phyloP scores from a whole-genome alignment of 2,113 vertebrate genomes.

The Uria lomvia region DNA sequence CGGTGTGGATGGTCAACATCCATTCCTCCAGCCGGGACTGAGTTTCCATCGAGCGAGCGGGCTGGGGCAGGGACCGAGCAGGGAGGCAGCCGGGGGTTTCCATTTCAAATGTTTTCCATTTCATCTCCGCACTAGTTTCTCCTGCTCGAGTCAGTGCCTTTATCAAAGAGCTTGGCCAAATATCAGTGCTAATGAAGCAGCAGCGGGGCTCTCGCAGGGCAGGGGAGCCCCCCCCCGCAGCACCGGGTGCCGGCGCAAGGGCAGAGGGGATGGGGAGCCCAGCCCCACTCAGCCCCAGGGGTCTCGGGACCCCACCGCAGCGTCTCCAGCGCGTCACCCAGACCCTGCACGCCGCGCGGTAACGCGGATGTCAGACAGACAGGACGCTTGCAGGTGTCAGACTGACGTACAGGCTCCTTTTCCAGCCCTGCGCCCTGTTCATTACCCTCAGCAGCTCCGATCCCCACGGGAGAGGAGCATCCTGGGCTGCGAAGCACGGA shows the following conservation, averaged over 20 bases:
- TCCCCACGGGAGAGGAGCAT: rapidly evolving
- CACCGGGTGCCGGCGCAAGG: neutral
- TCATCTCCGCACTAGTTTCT: neutral
- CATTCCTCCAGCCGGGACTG: conserved; percentile 76
- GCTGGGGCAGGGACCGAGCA: neutral
- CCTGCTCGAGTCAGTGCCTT: neutral
- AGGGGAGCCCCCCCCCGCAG: neutral
- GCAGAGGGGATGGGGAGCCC: neutral
- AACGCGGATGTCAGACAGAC: neutral
- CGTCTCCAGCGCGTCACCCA: neutral
- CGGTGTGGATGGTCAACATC: conserved; percentile 73
- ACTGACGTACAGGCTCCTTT: neutral
- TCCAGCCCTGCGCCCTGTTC: neutral
- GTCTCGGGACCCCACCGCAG: neutral
- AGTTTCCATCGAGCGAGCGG: conserved; percentile 73
- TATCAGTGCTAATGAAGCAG: neutral
- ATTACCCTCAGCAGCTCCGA: neutral
- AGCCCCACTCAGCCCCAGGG: neutral
- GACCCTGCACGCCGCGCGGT: rapidly evolving
- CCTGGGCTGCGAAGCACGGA: rapidly evolving
- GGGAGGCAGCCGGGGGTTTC: neutral
- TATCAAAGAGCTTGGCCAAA: neutral
- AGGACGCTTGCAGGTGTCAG: neutral
- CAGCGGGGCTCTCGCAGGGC: neutral
- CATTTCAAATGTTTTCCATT: neutral